Evolutionary conservation across 92 coral and sea anemone genomes (phyloP).

Genomic region (Scolanthus callimorphus): DNA sequence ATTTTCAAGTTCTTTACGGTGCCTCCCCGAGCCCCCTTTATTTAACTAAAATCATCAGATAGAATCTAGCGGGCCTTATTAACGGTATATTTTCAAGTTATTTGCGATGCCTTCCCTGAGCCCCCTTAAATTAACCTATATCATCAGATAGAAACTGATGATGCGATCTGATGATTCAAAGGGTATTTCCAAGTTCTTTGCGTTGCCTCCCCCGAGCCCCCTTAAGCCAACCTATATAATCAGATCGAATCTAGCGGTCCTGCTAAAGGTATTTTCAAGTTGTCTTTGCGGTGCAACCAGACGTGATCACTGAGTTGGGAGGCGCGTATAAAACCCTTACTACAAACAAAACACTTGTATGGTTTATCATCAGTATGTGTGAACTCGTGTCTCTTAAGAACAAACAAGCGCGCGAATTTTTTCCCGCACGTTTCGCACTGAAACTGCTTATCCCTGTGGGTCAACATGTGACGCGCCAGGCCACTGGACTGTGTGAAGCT

Average conservation of each 20-base stretch:
- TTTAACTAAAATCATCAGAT: too few relatives aligned
- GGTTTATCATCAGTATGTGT: conserved; percentile 38
- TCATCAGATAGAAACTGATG: too few relatives aligned
- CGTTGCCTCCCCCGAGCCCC: too few relatives aligned
- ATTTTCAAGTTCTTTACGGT: too few relatives aligned
- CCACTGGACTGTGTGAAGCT: conserved; percentile 70
- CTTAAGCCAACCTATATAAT: too few relatives aligned
- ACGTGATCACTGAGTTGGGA: conserved; percentile 17
- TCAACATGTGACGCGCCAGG: conserved; percentile 46
- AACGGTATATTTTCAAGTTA: too few relatives aligned
- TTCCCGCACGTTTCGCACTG: conserved; percentile 28
- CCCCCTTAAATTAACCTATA: too few relatives aligned
- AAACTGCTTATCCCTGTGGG: conserved; percentile 18
- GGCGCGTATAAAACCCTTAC: conserved; percentile 34
- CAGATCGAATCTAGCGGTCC: not conserved
- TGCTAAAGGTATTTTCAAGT: not conserved
- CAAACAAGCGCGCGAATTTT: conserved; percentile 34
- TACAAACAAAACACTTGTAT: conserved; percentile 30
- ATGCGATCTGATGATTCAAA: too few relatives aligned
- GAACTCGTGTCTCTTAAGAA: conserved; percentile 24
- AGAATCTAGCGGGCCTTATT: too few relatives aligned
- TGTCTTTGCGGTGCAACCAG: conserved; percentile 3
- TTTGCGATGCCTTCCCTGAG: too few relatives aligned
- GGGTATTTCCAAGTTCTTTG: too few relatives aligned
- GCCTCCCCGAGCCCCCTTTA: too few relatives aligned